Percentiles rank a stretch among this genome's conserved stretches.
phyloP scores from a whole-genome alignment of 2,113 vertebrate species.

The Brachyistius frenatus region DNA sequence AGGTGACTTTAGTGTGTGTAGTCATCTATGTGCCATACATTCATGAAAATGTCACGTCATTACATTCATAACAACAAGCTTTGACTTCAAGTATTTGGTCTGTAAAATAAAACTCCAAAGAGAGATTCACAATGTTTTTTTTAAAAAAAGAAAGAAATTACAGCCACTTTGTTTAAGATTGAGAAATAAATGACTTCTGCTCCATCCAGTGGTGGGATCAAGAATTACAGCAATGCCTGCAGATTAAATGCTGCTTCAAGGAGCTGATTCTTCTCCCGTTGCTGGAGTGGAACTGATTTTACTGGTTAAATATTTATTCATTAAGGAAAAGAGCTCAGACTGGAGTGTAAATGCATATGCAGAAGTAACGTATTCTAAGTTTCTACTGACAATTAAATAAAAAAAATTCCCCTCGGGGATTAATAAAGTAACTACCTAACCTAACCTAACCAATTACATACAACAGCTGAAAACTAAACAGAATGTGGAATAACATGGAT shows the following conservation, averaged over 20 bases:
- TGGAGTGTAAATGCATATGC: no score
- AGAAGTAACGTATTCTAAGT: no score
- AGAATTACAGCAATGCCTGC: neutral
- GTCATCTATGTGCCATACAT: conserved; percentile 4
- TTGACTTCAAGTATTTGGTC: neutral
- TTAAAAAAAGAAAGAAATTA: neutral
- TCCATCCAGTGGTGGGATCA: neutral
- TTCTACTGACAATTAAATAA: no score
- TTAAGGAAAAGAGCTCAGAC: no score
- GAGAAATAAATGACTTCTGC: neutral
- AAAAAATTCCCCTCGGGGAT: no score
- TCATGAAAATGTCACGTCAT: conserved; percentile 39
- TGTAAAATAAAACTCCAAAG: no score
- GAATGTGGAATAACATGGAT: no score
- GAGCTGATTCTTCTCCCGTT: neutral
- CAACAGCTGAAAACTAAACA: no score
- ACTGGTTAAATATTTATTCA: no score
- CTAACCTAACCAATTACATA: no score
- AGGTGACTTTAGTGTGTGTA: conserved; percentile 18
- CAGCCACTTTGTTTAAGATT: neutral
- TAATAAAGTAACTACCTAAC: no score
- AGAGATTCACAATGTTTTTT: no score
- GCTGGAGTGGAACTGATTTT: neutral
- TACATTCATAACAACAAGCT: neutral
- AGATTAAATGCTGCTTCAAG: neutral